Base-by-base conservation (phyloP, 2,888 invertebrate species). In the Synanthedon formicaeformis region DNA sequence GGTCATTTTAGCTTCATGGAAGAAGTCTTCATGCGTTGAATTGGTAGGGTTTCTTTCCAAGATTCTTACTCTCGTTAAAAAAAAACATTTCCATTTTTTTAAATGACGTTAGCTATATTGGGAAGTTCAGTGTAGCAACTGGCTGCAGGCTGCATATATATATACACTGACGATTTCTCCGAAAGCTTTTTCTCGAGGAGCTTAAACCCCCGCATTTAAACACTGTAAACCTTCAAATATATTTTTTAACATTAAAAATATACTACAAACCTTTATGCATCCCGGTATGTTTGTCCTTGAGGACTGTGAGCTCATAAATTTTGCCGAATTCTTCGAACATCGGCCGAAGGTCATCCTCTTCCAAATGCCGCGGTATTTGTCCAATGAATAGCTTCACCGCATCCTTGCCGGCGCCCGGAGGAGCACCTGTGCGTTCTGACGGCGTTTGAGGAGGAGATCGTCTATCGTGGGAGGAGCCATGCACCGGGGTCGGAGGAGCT, bases 231-330 rank as follows among this genome's bases (percentile, higher is more conserved):
- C 5, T n/a, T 45, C n/a, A 14, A 14, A 14, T 1, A 2, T 0
- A 45, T 45, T 14, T 45, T 10, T 49, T 40, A 40, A 50, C 6
- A 50, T 50, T 8, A 50, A 13, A 50, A 18, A 50, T 16, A 23
- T 50, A 50, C 41, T 48, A 41, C 50, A 51, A 40, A 94, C 96
- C 96, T 92, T 97, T 97, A 82, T 97, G 97, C 92, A 96, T 94
- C 60, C 97, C 97, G 55, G 96, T 97, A 89, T 95, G 94, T 76
- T 96, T 95, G 81, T 97, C 97, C 89, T 96, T 96, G 65, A 97
- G 92, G 56, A 97, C 94, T 58, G 96, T 96, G 73, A 97, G 93
- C 89, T 97, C 97, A 83, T 96, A 96, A 74, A 97, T 96, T 80
- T 94, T 94, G 54, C 97, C 96, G 69, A 95, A 97, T 80, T 95